Conservation (phyloP, 2,888 invertebrate species). For the Crocallis elinguaria region DNA sequence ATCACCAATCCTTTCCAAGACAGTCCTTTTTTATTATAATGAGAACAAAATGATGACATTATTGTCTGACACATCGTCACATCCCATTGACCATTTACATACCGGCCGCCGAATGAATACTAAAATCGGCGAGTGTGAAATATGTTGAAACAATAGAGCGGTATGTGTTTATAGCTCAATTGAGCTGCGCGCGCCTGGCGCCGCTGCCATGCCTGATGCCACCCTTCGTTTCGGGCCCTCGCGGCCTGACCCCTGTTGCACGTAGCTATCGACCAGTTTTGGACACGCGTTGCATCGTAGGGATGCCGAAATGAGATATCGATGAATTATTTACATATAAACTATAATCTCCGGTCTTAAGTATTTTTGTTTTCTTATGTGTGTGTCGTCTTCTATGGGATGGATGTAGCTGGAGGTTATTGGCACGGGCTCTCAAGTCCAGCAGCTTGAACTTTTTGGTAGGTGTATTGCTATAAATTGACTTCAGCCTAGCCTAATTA, state of each 20-base stretch:
- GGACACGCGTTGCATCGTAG: conserved; percentile 58
- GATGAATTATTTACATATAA: too few relatives aligned
- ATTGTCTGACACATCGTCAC: conserved; percentile 24
- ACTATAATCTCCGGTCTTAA: too few relatives aligned
- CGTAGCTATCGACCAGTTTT: conserved; percentile 67
- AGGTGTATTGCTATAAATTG: too few relatives aligned
- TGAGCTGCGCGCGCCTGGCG: conserved; percentile 61
- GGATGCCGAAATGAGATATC: conserved; percentile 22
- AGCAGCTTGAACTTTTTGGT: too few relatives aligned
- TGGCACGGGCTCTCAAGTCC: too few relatives aligned
- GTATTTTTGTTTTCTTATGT: too few relatives aligned
- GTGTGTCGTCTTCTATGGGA: too few relatives aligned
- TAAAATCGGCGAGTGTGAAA: conserved; percentile 21
- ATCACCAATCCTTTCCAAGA: background rate
- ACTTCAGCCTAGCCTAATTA: too few relatives aligned
- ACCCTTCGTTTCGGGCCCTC: conserved; percentile 38
- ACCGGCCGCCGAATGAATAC: conserved; percentile 17
- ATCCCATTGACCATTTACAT: conserved; percentile 23
- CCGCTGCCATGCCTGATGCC: conserved; percentile 49
- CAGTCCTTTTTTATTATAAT: conserved; percentile 17
- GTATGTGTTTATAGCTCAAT: conserved; percentile 45
- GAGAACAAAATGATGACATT: conserved; percentile 18
- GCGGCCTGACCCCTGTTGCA: conserved; percentile 51
- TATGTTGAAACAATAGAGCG: conserved; percentile 44
- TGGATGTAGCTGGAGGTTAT: too few relatives aligned